Base-by-base conservation (phyloP, 2,113 vertebrate genomes). In the Strix uralensis region DNA sequence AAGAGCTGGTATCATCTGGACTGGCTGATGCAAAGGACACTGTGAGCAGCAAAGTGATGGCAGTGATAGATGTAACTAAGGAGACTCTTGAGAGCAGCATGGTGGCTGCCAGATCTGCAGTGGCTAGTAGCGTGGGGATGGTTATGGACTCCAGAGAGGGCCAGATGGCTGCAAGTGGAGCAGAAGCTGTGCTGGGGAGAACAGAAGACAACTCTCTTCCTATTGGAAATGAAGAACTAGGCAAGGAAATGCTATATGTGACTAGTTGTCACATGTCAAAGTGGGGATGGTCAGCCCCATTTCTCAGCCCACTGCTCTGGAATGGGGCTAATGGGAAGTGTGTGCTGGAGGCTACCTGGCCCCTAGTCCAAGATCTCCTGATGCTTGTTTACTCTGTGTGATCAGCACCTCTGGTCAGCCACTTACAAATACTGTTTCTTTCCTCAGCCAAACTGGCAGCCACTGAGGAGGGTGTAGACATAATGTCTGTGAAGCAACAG, bases 171-270 rank as follows among this genome's bases (percentile, higher is more conserved):
- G 97, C 92, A 91, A 98, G 97, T 4, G 95, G 98, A 62, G 96
- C 98, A 91, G 98, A 98, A 52, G 65, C 97, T 49, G 97, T 97
- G 62, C 97, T 99, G 81, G 98, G 90, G 73, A 97, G 4, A 92
- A 54, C 98, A 98, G 93, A 93, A 97, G 98, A 98, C 36, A 97
- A 98, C 49, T 96, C 97, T 92, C 98, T 99, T 40, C 98, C 99
- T 3, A 79, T 99, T 77, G 98, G 98, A 3, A 98, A 99, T 40
- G 97, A 96, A 8, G 99, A 99, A 62, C 96, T 99, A 47, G 98
- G 99, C 99, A 92, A 99, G 98, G 18, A 85, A 70, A 42, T 1
- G 0, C 3, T 8, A 9, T 4, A 2, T 32, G 11, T 57, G 49
- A 26, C 9, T 32, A 1, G 0, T 5, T 23, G 20, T 4, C 46